Evolutionary conservation across 1,140 invertebrate species (phyloP), one percentile per base, ranked within the genome.

Genomic region (Pteromalus puparum): DNA sequence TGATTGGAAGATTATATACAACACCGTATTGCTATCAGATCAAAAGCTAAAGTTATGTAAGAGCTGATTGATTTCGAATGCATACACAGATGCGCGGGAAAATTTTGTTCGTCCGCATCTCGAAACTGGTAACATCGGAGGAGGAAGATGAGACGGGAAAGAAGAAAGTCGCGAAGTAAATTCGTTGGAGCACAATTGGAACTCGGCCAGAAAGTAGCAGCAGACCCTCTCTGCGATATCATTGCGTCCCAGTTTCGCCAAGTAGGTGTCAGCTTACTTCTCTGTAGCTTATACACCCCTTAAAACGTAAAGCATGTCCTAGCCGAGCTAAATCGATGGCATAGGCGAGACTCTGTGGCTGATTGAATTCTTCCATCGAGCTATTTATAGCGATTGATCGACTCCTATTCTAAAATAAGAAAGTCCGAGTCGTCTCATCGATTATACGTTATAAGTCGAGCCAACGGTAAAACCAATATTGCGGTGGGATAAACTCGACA

Each of bases 251-350:
- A 87, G 84, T 88, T 88, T 87, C 84, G 81, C 87, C 18, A 86
- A 88, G 88, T 86, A 88, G 87, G 89, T 89, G 87, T 89, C 86
- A 84, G 81, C 85, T 87, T 87, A 84, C 75, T 24, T 46, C 34
- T 34, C 15, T 28, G 2, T 26, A 24, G n/a, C n/a, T n/a, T 28
- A 74, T 76, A 53, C 53, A 9, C 26, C 24, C 48, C 46, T 61
- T 53, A 21, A 77, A 77, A 77, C 18, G 48, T 53, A 77, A 77
- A 61, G 28, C 24, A 75, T 75, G 46, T 48, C n/a, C 34, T 42
- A 10, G 1, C 75, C 46, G 10, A 30, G 48, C 15, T 12, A 30
- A 70, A 70, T 70, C 67, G 67, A 28, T 26, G 67, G 5, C 18
- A n/a, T 15, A n/a, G n/a, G 70, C 15, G 70, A 7, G 70, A 68